Evolutionary conservation across 2,113 vertebrate genomes (phyloP), one percentile per base, ranked within the genome.

Genomic region (Centropus unirufus): DNA sequence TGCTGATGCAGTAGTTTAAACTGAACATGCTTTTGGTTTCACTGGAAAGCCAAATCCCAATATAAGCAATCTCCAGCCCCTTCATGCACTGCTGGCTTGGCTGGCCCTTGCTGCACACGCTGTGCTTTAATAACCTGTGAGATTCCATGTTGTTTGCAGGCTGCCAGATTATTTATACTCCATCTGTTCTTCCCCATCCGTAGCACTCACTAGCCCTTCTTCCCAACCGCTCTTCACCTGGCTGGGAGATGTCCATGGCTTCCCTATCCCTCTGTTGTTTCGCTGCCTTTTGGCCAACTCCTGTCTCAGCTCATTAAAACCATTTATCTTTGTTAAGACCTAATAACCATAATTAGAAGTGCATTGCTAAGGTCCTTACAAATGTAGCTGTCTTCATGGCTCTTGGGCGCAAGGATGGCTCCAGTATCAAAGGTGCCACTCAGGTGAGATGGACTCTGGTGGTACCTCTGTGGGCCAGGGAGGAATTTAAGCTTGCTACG

Each of bases 151-250:
- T 81, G 87, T 67, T 78, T 81, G 75, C 61, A 75, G 88, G 26
- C 93, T 96, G 94, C 95, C 95, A 97, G 83, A 16, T 93, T 92
- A 83, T 89, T 97, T 95, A 84, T 68, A 12, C 40, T 93, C 94
- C 95, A 94, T 96, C 93, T 97, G 95, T 92, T 96, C 95, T 29
- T 78, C 49, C 49, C 36, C 7, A 6, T 78, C 85, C n/a, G 0
- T 86, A 59, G 79, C 49, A n/a, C 36, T 93, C 0, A 0, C 68
- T 75, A 93, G 55, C 87, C 82, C 67, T 62, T 85, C 21, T 90
- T 69, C 57, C 20, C 44, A 61, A 40, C 44, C 86, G 51, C 82
- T 54, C 1, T 91, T 68, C 74, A 55, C 74, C 30, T 81, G 89
- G 12, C 23, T 89, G 52, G 85, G 68, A 47, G 47, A 57, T 0